Evolutionary conservation across 1,140 invertebrate genomes (phyloP), one percentile per base, ranked within the genome.

Genomic region (Teleopsis dalmanni): DNA sequence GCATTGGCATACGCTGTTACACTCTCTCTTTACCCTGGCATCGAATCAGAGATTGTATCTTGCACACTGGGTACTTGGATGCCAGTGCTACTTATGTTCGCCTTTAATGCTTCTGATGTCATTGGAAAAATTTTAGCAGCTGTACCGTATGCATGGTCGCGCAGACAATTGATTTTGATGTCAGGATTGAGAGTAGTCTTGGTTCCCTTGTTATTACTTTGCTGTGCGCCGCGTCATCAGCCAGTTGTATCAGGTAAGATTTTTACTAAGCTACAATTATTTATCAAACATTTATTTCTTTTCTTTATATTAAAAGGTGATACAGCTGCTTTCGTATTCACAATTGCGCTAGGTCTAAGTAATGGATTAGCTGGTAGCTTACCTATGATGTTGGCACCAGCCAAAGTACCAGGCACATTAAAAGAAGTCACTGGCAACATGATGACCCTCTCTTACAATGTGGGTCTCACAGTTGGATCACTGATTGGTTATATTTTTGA

Each of bases 401-500:
- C 80, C 26, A 83, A 87, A 64, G 88, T 94, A 3, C 75, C 81
- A 2, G 83, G 85, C 46, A 79, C 85, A n/a, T 76, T 84, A 49
- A 77, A 83, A 43, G 87, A 90, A 72, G 73, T 89, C 1, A 83
- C 75, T 82, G 89, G 89, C 44, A 94, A 95, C 57, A 90, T 94
- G 56, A 95, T 95, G 90, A 94, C 89, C 0, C 60, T 94, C 0
- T 88, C 87, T 0, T 95, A 95, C 62, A 91, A 85, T 59, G 78
- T 88, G 33, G 90, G 91, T 2, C 73, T 94, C 22, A 85, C 88
- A 1, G 78, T 82, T 3, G 91, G 91, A 2, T 88, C 88, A 1
- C 67, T 88, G 2, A 78, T 88, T 35, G 88, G 89, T 1, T 95
- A 93, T 59, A 72, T 89, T 10, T 73, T 93, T 45, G 81, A 92